A percentile compares a stretch with the other conserved stretches of the same genome.
phyloP scores from a whole-genome alignment of 2,797 vertebrate species.

The Hipposideros larvatus region DNA sequence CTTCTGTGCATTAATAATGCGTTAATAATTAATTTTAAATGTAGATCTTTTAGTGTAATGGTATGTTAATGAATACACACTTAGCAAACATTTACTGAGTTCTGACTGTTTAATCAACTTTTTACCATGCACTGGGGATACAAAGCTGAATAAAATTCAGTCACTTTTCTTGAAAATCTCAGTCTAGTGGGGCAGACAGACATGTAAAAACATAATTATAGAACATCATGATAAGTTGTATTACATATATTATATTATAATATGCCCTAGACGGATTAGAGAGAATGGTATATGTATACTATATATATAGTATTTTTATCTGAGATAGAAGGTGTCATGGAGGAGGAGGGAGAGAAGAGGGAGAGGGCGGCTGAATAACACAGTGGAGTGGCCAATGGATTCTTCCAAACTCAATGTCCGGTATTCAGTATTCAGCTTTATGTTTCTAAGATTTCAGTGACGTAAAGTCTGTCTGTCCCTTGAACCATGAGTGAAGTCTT shows the following conservation, averaged over 20 bases:
- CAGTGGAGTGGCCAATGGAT: background rate
- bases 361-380: background rate
- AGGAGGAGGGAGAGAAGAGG: background rate
- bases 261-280: background rate
- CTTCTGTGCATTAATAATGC: constrained; percentile 52
- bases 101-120: constrained; percentile 37
- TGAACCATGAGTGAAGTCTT: background rate
- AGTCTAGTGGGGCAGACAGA: background rate
- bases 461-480: background rate
- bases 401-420: background rate
- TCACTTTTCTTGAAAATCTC: constrained; percentile 20
- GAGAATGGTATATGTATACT: background rate
- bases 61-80: constrained; percentile 30
- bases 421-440: background rate
- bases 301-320: background rate
- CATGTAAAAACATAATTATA: constrained; percentile 58
- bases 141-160: constrained; percentile 44
- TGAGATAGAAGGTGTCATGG: background rate
- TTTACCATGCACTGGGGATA: background rate
- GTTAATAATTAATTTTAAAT: constrained; percentile 66
- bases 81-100: constrained; percentile 58
- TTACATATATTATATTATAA: constrained; percentile 21
- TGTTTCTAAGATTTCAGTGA: constrained; percentile 19
- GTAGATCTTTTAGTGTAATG: constrained; percentile 52
- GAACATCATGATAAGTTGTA: background rate